Conservation (phyloP, 2,113 vertebrate species). For the Gadus macrocephalus region DNA sequence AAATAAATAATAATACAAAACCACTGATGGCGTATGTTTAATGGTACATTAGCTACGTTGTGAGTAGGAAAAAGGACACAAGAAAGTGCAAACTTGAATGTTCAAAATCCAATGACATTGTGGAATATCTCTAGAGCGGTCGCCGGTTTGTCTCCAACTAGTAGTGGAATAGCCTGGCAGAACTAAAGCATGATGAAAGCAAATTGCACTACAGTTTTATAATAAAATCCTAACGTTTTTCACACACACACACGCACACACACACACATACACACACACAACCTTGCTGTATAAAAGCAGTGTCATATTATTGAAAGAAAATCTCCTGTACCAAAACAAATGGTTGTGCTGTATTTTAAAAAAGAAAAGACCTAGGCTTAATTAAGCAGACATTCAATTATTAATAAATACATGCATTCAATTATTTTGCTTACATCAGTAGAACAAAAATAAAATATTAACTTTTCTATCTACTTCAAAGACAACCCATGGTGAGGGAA, state of each 20-base stretch:
- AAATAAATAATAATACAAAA: constrained; percentile 41
- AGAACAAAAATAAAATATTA: constrained; percentile 34
- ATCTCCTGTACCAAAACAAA: constrained; percentile 37
- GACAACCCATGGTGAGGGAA: not conserved
- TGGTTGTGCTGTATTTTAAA: constrained; percentile 33
- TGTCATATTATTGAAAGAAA: constrained; percentile 20
- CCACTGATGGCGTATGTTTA: constrained; percentile 28
- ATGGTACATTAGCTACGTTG: constrained; percentile 23
- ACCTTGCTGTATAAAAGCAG: constrained; percentile 18
- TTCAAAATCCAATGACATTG: constrained; percentile 19
- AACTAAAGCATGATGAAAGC: not conserved
- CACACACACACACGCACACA: constrained; percentile 7
- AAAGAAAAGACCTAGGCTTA: constrained; percentile 26
- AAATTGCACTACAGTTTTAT: constrained; percentile 2
- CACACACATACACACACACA: constrained; percentile 10
- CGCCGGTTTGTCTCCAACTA: constrained; percentile 6
- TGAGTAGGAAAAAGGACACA: constrained; percentile 38
- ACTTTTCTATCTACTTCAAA: constrained; percentile 29
- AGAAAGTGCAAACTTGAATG: constrained; percentile 47
- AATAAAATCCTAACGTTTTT: constrained; percentile 32
- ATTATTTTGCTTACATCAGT: constrained; percentile 42
- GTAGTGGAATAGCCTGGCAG: constrained; percentile 11
- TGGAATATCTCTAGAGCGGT: constrained; percentile 26
- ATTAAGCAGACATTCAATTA: constrained; percentile 54
- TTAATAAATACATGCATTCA: constrained; percentile 73